Evolutionary conservation across 2,888 invertebrate genomes (phyloP), one percentile per base, ranked within the genome.

Genomic region (Saturnia pavonia): DNA sequence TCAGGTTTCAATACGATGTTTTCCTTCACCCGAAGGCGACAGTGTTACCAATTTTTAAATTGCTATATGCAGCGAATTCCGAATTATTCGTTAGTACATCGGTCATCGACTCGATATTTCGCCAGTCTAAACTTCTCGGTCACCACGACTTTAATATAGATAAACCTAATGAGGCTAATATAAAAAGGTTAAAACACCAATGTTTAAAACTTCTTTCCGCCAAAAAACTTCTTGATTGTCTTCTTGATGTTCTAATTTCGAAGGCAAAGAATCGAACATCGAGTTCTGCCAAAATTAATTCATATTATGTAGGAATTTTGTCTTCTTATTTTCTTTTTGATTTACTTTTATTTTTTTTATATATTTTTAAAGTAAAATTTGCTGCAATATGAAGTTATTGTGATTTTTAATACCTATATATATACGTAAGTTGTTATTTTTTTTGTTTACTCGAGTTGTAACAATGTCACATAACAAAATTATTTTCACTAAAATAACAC

Each of bases 351-450:
- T 3, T n/a, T 22, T n/a, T 54, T 60, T 27, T 60, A 14, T 60
- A 14, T 27, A 1, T 14, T 60, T 27, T 60, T 60, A 16, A 54
- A n/a, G 12, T 60, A 27, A 60, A 60, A 60, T 60, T 60, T 27
- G 27, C 11, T 25, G 14, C 27, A 27, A 27, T 27, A 60, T 60
- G 57, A 60, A 9, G 9, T 27, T 27, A 12, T 27, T 60, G 57
- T 60, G 57, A 60, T 60, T 25, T 27, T 27, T n/a, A n/a, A n/a
- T n/a, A 4, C 0, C 11, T 14, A 14, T 4, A 9, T 25, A 57
- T 27, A 69, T 42, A 68, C 1, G 69, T 69, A 69, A 60, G 69
- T 69, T 25, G 11, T 9, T n/a, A 43, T 19, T 11, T 51, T 2
- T 16, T 51, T 19, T 67, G 14, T 45, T 16, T 2, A 48, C 16